phyloP scores from a whole-genome alignment of 1,140 invertebrate species.

The Phortica variegata region DNA sequence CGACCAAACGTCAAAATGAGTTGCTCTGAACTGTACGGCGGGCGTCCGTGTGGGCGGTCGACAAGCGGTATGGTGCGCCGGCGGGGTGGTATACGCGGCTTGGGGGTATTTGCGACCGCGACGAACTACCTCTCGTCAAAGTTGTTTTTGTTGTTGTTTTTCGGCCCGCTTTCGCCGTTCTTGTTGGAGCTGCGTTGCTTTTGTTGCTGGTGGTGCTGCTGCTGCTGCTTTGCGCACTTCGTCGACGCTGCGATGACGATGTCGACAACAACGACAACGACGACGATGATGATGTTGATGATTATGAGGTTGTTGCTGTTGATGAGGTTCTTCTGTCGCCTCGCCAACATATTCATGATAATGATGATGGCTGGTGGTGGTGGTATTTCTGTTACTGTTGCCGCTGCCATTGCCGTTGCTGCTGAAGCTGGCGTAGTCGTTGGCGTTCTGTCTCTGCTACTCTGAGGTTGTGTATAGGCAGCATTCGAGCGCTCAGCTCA shows the following conservation, averaged over 20 bases:
- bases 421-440: slow-evolving; percentile 9
- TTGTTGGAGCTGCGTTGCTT: slow-evolving; percentile 4
- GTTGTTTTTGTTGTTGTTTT: slow-evolving; percentile 14
- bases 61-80: slow-evolving; percentile 17
- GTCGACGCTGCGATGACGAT: too few species aligned
- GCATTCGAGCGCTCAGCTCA: slow-evolving; percentile 48
- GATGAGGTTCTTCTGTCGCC: slow-evolving; percentile 40
- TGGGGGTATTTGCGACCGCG: slow-evolving; percentile 29
- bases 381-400: slow-evolving; percentile 24
- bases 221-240: slow-evolving; percentile 12
- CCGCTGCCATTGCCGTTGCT: slow-evolving; percentile 25
- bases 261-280: slow-evolving; percentile 1
- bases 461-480: slow-evolving; percentile 46
- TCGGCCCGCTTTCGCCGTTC: slow-evolving; percentile 24
- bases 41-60: slow-evolving; percentile 36
- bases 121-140: slow-evolving; percentile 29
- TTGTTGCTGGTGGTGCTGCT: background rate
- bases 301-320: slow-evolving; percentile 34
- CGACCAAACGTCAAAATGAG: too few species aligned
- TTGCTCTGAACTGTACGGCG: slow-evolving; percentile 21
- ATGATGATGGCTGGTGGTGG: slow-evolving; percentile 29
- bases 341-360: slow-evolving; percentile 11
- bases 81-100: slow-evolving; percentile 14
- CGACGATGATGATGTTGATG: slow-evolving; percentile 16
- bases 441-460: slow-evolving; percentile 24